Percentiles rank a stretch among this genome's conserved stretches.
phyloP scores from a whole-genome alignment of 2,888 invertebrate genomes.

The Schizaphis graminum region DNA sequence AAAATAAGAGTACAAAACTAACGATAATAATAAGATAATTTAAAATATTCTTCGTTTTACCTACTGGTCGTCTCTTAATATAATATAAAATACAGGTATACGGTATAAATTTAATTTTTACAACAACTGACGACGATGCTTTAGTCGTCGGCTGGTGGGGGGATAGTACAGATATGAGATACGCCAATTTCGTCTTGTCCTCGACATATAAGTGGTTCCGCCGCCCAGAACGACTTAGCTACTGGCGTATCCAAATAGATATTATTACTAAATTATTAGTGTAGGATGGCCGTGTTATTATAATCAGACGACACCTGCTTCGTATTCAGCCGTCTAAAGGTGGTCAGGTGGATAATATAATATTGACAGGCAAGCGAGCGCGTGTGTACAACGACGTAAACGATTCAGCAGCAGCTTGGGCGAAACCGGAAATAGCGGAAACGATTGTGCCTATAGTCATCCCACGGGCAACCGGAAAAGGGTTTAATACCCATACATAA shows the following conservation, averaged over 20 bases:
- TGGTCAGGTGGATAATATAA: not conserved
- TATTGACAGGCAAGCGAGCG: not conserved
- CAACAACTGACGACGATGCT: not conserved
- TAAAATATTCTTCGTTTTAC: not conserved
- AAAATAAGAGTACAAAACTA: not conserved
- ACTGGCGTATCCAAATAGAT: not conserved
- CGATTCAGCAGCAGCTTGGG: slow-evolving; percentile 8
- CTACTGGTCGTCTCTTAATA: not conserved
- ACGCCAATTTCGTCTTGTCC: not conserved
- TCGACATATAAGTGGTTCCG: not conserved
- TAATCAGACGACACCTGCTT: slow-evolving; percentile 1
- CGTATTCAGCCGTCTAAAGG: not conserved
- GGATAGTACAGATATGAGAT: not conserved
- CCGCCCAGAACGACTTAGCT: not conserved
- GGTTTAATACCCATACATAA: not conserved
- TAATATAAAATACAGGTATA: not conserved
- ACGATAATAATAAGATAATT: not conserved
- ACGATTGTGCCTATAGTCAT: not conserved
- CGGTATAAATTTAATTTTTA: not conserved
- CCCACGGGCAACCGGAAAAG: not conserved
- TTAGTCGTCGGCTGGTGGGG: accelerated
- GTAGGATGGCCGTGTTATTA: not conserved
- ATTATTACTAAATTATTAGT: not conserved
- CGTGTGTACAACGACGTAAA: not conserved
- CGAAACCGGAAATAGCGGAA: slow-evolving; percentile 29